These are phyloP conservation scores for Trachymyrmex cornetzi DNA, from an alignment of 1,140 invertebrate genomes.

Conservation along the genomic window DNA sequence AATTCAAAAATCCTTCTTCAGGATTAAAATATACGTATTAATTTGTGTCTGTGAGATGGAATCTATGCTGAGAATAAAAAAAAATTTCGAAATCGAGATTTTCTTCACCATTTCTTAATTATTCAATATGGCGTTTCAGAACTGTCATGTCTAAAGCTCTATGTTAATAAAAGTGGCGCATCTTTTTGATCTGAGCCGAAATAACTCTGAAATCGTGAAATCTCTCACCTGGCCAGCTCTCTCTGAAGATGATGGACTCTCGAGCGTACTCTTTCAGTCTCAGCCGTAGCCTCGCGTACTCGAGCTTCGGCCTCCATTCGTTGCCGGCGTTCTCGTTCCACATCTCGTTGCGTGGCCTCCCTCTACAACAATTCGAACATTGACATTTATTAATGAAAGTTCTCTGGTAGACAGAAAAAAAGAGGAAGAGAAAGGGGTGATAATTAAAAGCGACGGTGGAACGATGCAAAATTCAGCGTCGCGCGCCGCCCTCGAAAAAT, in stretches of 20 bases:
- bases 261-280: conserved; percentile 87
- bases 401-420: not conserved
- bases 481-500: conserved; percentile 20
- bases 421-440: not conserved
- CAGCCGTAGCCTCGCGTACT: conserved; percentile 87
- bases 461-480: conserved; percentile 48
- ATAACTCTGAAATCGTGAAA: not conserved
- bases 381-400: conserved; percentile 52
- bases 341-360: conserved; percentile 88
- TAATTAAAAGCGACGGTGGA: conserved; percentile 47
- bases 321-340: conserved; percentile 88
- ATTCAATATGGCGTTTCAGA: no score
- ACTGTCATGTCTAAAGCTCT: no score
- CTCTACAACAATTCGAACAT: conserved; percentile 84
- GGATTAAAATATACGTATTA: no score
- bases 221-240: conserved; percentile 87
- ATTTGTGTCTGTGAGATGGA: no score
- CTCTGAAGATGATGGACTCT: conserved; percentile 87
- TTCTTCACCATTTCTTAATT: no score
- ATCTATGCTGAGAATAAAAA: no score
- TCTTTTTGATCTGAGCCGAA: no score
- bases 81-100: no score
- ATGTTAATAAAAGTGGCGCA: no score
- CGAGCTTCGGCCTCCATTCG: conserved; percentile 88
- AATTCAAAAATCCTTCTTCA: no score